phyloP scores from a whole-genome alignment of 2,888 invertebrate genomes.

The Arctia plantaginis region DNA sequence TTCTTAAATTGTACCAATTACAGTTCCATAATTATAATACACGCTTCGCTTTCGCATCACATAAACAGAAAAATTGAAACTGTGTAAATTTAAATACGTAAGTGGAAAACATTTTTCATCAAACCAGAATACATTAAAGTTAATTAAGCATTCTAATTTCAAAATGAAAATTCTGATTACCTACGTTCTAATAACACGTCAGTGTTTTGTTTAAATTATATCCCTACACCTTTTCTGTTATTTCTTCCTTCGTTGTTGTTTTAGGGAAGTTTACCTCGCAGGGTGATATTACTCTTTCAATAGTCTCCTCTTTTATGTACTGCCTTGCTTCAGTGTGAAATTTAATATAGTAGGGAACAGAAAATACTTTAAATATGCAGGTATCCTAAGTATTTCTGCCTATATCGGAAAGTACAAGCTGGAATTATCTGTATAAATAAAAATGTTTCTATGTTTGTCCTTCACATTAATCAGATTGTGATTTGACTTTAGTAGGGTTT shows the following conservation, averaged over 20 bases:
- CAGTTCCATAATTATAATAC: background rate
- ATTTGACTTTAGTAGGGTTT: no score
- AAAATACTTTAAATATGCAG: background rate
- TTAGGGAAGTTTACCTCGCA: conserved; percentile 31
- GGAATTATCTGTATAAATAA: no score
- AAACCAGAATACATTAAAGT: background rate
- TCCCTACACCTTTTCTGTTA: conserved; percentile 29
- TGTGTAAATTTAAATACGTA: background rate
- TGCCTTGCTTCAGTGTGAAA: background rate
- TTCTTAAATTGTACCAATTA: no score
- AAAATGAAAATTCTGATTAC: conserved; percentile 28
- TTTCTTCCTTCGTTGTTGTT: conserved; percentile 35
- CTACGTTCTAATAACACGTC: conserved; percentile 27
- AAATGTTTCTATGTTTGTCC: no score
- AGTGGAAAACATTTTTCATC: background rate
- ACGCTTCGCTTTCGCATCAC: background rate
- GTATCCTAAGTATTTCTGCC: background rate
- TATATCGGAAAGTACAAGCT: no score
- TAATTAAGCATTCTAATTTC: conserved; percentile 11
- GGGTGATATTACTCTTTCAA: conserved; percentile 14
- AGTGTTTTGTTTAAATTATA: conserved; percentile 49
- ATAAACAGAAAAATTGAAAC: background rate
- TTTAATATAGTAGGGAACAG: background rate
- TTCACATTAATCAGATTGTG: no score
- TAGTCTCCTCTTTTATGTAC: background rate